Base-by-base conservation (phyloP, 2,888 invertebrate species). In the Sycophila texana region DNA sequence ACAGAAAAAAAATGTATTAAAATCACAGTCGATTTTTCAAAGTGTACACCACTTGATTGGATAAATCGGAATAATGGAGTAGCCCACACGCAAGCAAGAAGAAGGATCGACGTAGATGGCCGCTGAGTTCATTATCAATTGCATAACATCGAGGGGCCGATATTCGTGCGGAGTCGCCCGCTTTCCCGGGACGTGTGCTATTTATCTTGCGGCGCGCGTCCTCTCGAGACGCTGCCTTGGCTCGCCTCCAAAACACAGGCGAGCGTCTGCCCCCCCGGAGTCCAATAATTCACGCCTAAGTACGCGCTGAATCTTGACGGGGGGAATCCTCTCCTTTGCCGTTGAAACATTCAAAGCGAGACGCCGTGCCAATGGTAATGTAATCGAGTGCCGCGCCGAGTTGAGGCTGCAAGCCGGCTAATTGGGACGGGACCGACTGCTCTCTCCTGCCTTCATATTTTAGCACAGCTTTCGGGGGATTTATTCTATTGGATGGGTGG, bases 261-360 rank as follows among this genome's bases (percentile, higher is more conserved):
- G 30, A n/a, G 10, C 39, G 39, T 39, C 39, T 39, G 39, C 39
- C 7, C 39, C 39, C 39, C 39, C 53, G 26, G 68, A 26, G 61
- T n/a, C 74, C 39, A 72, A 74, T 66, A 74, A 74, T 66, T 74
- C 58, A 74, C 65, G 66, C 39, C 49, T 66, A 74, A 74, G 66
- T 66, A 74, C 66, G 57, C 61, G 72, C 39, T 57, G 53, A 73
- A 72, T 72, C 60, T 61, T 61, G 60, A 57, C 70, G 55, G 57
- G 39, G 20, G 65, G 65, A 65, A 74, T 65, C 39, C 55, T 49
- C 63, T 14, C 18, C 20, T 4, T n/a, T 39, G 63, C 60, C 53
- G 26, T 65, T 20, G 47, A 66, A 65, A 57, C 16, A 74, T 74
- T 57, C 73, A 55, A 63, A 14, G 55, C 30, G 20, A 18, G 53